Conservation (phyloP, 1,140 invertebrate genomes). For the Melitaea cinxia region DNA sequence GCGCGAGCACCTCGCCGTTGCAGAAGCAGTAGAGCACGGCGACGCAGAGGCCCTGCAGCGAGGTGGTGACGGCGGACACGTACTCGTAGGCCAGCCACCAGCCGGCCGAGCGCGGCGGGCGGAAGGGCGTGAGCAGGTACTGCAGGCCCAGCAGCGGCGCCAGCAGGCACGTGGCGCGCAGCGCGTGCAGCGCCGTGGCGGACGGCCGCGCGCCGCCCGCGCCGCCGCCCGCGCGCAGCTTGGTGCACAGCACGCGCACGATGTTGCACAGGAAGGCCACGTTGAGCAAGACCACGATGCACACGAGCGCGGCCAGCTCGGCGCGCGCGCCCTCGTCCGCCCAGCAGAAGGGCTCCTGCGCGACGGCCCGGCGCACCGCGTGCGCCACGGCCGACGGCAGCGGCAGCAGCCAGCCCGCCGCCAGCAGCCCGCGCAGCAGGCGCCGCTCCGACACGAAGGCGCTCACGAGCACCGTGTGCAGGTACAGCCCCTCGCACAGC, state of each 20-base stretch:
- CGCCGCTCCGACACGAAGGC: conserved; percentile 94
- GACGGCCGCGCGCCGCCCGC: conserved; percentile 83
- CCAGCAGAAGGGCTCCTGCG: conserved; percentile 85
- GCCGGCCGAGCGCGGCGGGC: conserved; percentile 86
- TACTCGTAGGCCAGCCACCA: conserved; percentile 92
- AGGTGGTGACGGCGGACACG: conserved; percentile 91
- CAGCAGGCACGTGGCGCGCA: conserved; percentile 93
- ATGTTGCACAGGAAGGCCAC: conserved; percentile 96
- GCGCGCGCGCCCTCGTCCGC: conserved; percentile 87
- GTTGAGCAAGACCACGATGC: conserved; percentile 91
- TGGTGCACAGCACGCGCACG: conserved; percentile 94
- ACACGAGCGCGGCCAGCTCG: conserved; percentile 90
- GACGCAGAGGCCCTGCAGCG: conserved; percentile 96
- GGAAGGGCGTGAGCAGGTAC: conserved; percentile 94
- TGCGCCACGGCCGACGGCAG: conserved; percentile 87
- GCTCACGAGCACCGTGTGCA: conserved; percentile 95
- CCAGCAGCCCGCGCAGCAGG: conserved; percentile 91
- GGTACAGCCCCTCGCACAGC: conserved; percentile 95
- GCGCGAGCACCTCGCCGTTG: conserved; percentile 95
- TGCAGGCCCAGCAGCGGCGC: conserved; percentile 92
- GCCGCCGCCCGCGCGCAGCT: conserved; percentile 86
- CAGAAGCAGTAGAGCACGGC: conserved; percentile 97
- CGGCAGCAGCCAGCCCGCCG: conserved; percentile 93
- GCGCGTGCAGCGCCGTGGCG: conserved; percentile 88
- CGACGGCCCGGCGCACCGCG: conserved; percentile 80